A percentile compares a stretch with the other conserved stretches of the same genome.
These are phyloP conservation scores for Penaeus vannamei DNA, from an alignment of 1,140 invertebrate species.

Conservation along the genomic window DNA sequence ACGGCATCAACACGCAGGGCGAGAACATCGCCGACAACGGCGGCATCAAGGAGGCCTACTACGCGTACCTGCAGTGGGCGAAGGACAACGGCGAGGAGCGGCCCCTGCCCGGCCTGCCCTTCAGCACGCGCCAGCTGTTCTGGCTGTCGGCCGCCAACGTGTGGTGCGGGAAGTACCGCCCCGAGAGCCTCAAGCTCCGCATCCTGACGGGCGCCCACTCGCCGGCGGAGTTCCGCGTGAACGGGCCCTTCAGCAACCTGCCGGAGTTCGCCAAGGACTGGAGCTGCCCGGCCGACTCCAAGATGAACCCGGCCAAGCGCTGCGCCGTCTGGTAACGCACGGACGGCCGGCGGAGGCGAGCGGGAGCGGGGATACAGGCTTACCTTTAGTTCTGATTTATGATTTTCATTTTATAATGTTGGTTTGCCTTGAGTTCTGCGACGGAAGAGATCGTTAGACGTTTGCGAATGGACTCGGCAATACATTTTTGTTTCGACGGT, in stretches of 20 bases:
- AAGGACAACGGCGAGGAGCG: slow-evolving; percentile 69
- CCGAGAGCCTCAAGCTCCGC: slow-evolving; percentile 79
- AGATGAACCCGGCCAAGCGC: slow-evolving; percentile 91
- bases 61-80: slow-evolving; percentile 69
- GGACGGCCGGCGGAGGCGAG: not conserved
- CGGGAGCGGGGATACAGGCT: no score
- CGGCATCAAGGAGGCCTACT: slow-evolving; percentile 74
- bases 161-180: slow-evolving; percentile 80
- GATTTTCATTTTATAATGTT: no score
- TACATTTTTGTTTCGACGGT: not conserved
- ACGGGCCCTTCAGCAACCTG: slow-evolving; percentile 91
- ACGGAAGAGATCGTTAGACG: no score
- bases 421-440: no score
- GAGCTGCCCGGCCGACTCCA: slow-evolving; percentile 83
- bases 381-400: no score
- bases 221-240: slow-evolving; percentile 85
- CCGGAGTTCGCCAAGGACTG: slow-evolving; percentile 90
- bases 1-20: slow-evolving; percentile 90
- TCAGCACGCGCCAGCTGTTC: slow-evolving; percentile 81
- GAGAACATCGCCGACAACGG: slow-evolving; percentile 79
- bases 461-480: not conserved
- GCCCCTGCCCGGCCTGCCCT: slow-evolving; percentile 72
- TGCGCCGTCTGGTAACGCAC: slow-evolving; percentile 82
- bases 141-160: slow-evolving; percentile 82
- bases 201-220: slow-evolving; percentile 82